Base-by-base conservation (phyloP, 1,140 invertebrate species). In the Chironomus striatipennis region DNA sequence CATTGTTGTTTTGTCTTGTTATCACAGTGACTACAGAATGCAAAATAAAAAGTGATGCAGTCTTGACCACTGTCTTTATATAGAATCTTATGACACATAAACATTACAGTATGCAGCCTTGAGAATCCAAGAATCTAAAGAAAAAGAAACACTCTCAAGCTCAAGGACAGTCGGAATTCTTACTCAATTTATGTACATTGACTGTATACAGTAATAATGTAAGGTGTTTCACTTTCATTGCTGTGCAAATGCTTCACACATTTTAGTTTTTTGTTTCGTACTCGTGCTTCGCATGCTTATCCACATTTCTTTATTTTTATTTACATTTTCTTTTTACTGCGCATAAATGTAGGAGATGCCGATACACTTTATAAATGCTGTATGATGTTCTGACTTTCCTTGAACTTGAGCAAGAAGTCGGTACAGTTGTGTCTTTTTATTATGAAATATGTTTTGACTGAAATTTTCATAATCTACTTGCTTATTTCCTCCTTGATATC, bases 211-310 rank as follows among this genome's bases (percentile, higher is more conserved):
- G 47, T 57, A 57, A 57, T 57, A 57, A 57, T n/a, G 47, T 57
- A 57, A 57, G 47, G 47, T 57, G 47, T 57, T 57, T 57, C 47
- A 57, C 47, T 57, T 57, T 57, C 47, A 57, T 57, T 57, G n/a
- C 24, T 34, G 24, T 34, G 24, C 15, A 5, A 57, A 57, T 57
- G 47, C 47, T n/a, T 12, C 12, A 57, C 47, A 15, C 47, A 57
- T 57, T 57, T n/a, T n/a, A n/a, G n/a, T n/a, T n/a, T 34, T 34
- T 34, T 34, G 1, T 5, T 57, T 57, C 47, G 5, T 57, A n/a
- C 47, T 12, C 47, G 47, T 57, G 47, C 12, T 57, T 57, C 12
- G 12, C 9, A 57, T 57, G 47, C 47, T 57, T 34, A 34, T 34
- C 2, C 24, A 34, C 24, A 34, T 34, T 34, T 34, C 24, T 34